Conservation (phyloP, 37 sponge, comb jelly and placozoan genomes). For the Bolinopsis microptera region DNA sequence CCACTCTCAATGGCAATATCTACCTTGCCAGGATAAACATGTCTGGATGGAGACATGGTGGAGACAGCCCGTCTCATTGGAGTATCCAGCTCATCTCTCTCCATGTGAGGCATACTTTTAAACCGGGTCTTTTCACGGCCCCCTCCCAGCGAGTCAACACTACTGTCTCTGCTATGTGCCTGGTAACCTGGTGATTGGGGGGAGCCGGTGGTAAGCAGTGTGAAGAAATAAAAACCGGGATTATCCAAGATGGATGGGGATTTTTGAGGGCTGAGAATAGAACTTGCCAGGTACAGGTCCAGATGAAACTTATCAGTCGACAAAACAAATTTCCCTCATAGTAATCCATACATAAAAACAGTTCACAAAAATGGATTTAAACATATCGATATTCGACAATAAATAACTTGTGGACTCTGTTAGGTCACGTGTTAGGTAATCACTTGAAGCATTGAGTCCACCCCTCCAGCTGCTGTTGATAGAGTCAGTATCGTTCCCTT, state of each 20-base stretch:
- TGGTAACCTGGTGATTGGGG: constrained; percentile 13
- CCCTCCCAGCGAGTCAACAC: background rate
- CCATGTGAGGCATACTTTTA: background rate
- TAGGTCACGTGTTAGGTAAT: background rate
- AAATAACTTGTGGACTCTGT: no score
- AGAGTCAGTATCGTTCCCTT: constrained; percentile 50
- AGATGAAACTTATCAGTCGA: no score
- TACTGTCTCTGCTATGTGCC: constrained; percentile 45
- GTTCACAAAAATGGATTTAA: no score
- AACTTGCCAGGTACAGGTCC: no score
- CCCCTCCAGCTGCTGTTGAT: constrained; percentile 56
- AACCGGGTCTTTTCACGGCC: background rate
- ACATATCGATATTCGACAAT: no score
- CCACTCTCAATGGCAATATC: no score
- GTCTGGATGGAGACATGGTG: background rate
- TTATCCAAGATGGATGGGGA: no score
- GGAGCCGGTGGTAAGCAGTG: background rate
- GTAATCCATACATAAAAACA: no score
- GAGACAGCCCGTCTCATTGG: background rate
- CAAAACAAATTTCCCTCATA: no score
- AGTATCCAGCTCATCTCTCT: background rate
- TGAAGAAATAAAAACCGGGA: no score
- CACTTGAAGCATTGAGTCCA: constrained; percentile 30
- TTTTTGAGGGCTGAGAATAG: no score
- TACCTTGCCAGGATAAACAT: constrained; percentile 48